A percentile compares a stretch with the other conserved stretches of the same genome.
Evolutionary conservation across 2,888 invertebrate species (phyloP).

Genomic region (Calliopum simillimum): DNA sequence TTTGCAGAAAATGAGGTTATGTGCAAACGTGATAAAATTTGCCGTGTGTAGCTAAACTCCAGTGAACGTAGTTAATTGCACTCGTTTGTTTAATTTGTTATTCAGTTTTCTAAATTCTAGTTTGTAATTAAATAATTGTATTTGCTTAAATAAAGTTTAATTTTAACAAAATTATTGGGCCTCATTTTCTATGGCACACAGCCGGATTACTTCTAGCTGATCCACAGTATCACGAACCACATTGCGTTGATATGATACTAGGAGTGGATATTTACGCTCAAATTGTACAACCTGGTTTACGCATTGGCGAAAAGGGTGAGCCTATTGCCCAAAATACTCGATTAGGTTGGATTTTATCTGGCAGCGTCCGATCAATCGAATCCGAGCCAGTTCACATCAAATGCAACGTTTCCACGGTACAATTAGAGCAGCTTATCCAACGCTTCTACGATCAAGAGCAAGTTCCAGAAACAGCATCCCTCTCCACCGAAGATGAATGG

Average conservation of each 20-base stretch:
- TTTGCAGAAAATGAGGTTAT: too few relatives aligned
- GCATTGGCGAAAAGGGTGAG: not conserved
- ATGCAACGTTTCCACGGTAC: conserved; percentile 15
- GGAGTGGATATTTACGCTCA: not conserved
- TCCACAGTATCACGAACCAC: not conserved
- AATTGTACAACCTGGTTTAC: not conserved
- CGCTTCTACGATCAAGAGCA: conserved; percentile 17
- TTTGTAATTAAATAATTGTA: too few relatives aligned
- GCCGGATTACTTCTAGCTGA: not conserved
- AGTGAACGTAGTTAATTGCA: too few relatives aligned
- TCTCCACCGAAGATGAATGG: conserved; percentile 33
- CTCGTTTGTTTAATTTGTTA: too few relatives aligned
- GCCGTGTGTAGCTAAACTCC: too few relatives aligned
- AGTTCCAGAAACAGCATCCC: conserved; percentile 3
- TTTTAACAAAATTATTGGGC: too few relatives aligned
- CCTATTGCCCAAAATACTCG: not conserved
- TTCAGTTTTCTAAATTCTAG: too few relatives aligned
- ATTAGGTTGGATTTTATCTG: not conserved
- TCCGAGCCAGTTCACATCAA: not conserved
- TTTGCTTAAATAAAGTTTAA: too few relatives aligned
- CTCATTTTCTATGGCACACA: too few relatives aligned
- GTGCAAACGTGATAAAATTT: too few relatives aligned
- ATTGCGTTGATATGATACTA: not conserved
- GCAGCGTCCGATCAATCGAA: not conserved
- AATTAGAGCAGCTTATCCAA: conserved; percentile 25